A percentile compares a stretch with the other conserved stretches of the same genome.
phyloP scores from a whole-genome alignment of 1,140 invertebrate species.

The Copidosoma floridanum region DNA sequence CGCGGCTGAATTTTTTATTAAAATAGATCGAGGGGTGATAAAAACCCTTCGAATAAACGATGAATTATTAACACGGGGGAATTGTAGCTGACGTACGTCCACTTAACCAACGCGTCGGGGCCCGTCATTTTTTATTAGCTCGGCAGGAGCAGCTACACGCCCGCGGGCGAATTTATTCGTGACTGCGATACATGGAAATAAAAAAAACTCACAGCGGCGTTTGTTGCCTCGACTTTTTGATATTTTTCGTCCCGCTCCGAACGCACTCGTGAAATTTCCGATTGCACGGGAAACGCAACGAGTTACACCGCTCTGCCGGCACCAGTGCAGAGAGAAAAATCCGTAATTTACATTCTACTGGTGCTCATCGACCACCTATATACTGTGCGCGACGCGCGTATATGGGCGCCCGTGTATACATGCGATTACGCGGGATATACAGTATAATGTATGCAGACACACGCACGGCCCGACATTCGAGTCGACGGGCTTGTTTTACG shows the following conservation, averaged over 20 bases:
- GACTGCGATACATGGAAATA: slow-evolving; percentile 38
- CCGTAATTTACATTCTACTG: no score
- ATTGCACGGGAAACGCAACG: neutral
- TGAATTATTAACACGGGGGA: no score
- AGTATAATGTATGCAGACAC: no score
- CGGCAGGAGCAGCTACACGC: slow-evolving; percentile 22
- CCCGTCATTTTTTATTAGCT: no score
- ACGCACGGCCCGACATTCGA: no score
- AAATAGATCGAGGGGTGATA: no score
- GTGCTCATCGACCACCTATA: neutral
- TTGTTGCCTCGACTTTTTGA: slow-evolving; percentile 23
- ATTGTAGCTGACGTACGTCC: no score
- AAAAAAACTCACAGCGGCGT: slow-evolving; percentile 38
- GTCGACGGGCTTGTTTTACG: slow-evolving; percentile 17
- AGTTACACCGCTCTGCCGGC: neutral
- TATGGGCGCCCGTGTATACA: neutral
- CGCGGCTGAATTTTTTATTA: no score
- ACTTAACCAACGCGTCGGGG: no score
- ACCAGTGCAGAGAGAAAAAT: neutral
- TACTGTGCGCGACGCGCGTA: slow-evolving; percentile 4
- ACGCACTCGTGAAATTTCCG: slow-evolving; percentile 8
- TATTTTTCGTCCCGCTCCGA: neutral
- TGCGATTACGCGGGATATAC: no score
- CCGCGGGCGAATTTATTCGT: no score
- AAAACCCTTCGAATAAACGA: no score